Base-by-base conservation (phyloP, 2,888 invertebrate genomes). In the Aporophyla lueneburgensis region DNA sequence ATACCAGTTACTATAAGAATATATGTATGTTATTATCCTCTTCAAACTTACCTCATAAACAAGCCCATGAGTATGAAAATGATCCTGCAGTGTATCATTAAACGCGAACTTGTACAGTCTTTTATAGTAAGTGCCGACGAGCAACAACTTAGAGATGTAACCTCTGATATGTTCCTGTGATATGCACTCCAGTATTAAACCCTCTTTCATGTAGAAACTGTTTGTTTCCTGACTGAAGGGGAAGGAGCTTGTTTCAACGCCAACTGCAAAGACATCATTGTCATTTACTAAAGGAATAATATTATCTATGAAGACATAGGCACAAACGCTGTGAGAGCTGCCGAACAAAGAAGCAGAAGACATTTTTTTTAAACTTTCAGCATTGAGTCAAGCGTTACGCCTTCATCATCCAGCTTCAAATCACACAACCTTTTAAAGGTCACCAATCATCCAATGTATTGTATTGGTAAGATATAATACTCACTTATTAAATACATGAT, bases 191-290 rank as follows among this genome's bases (percentile, higher is more conserved):
- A 97, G 84, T 0, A 96, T 94, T 65, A 97, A 89, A 72, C 95
- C 91, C 0, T 95, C 92, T 76, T 92, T 93, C 93, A 97, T 93
- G 59, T 90, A 89, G 86, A 97, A 97, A 59, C 93, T 90, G 61
- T 95, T 90, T 4, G 93, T 88, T 53, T 94, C 93, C n/a, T 94
- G 89, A 69, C 93, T 94, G 82, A 94, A 96, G 0, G 93, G 91
- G 87, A 97, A 97, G 0, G 97, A 96, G 66, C 91, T 96, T 70
- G 97, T 97, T 90, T 97, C 97, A 80, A 97, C 93, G 7, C 97
- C 97, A 93, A 97, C 97, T 97, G 92, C 5, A 93, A 95, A 49
- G 70, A 67, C 68, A 79, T 21, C 2, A 59, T n/a, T n/a, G 10
- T 43, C n/a, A n/a, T n/a, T 61, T 27, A 40, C 9, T 4, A n/a